A percentile compares a stretch with the other conserved stretches of the same genome.
These are phyloP conservation scores for Catharus fuscescens DNA, from an alignment of 2,113 vertebrate genomes.

Conservation along the genomic window DNA sequence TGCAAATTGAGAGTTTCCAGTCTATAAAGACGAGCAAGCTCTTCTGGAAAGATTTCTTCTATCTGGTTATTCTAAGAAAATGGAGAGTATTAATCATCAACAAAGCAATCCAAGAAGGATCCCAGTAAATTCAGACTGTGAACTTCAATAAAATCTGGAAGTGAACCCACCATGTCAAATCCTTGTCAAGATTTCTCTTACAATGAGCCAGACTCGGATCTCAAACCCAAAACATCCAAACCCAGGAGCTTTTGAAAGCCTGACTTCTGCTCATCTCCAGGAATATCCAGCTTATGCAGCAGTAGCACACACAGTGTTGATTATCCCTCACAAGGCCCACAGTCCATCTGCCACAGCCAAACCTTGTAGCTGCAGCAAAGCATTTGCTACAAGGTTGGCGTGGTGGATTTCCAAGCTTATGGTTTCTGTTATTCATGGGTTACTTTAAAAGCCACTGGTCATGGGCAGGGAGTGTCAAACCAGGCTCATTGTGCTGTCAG, in stretches of 20 bases:
- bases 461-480: background rate
- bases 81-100: constrained; percentile 35
- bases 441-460: background rate
- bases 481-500: background rate
- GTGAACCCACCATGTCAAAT: background rate
- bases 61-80: constrained; percentile 91
- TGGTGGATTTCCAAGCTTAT: background rate
- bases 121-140: background rate
- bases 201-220: background rate
- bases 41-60: constrained; percentile 86
- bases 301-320: background rate
- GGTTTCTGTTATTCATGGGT: background rate
- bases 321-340: background rate
- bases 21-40: constrained; percentile 86
- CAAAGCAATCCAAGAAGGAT: constrained; percentile 15
- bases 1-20: constrained; percentile 96
- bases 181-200: background rate
- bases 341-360: background rate
- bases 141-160: background rate
- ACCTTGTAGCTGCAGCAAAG: background rate
- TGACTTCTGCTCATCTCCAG: background rate
- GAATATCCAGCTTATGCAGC: background rate
- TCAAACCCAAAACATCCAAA: background rate
- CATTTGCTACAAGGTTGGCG: background rate
- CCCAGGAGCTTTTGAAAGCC: background rate